These are phyloP conservation scores for Batillaria attramentaria DNA, from an alignment of 1,140 invertebrate species.

Conservation along the genomic window DNA sequence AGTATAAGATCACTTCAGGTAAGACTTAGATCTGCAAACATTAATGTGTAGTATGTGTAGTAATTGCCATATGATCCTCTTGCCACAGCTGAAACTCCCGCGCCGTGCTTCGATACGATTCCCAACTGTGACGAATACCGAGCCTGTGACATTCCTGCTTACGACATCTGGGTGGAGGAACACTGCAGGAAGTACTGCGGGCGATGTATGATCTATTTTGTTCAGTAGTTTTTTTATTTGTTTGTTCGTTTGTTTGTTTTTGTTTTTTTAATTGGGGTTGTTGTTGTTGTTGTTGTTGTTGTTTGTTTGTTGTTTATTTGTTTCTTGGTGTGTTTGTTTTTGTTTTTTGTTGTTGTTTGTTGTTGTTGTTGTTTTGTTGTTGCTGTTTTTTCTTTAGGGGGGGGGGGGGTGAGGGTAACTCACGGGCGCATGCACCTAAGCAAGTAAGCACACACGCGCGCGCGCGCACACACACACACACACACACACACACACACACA, in stretches of 20 bases:
- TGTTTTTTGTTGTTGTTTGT: not conserved
- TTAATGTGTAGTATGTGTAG: too few relatives aligned
- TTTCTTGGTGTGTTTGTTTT: not conserved
- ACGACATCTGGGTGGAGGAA: conserved; percentile 40
- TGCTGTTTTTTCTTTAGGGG: not conserved
- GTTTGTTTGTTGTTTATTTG: not conserved
- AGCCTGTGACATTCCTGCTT: conserved; percentile 22
- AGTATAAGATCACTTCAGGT: not conserved
- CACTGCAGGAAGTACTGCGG: conserved; percentile 45
- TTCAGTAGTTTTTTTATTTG: too few relatives aligned
- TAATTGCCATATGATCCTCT: not conserved
- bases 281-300: not conserved
- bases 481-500: conserved; percentile 10
- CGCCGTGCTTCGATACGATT: conserved; percentile 32
- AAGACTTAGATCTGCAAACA: not conserved
- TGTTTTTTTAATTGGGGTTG: not conserved
- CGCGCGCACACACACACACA: conserved; percentile 8
- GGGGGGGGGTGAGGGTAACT: not conserved
- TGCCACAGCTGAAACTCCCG: not conserved
- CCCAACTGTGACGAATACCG: conserved; percentile 42
- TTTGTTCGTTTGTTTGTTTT: not conserved
- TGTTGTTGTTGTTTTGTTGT: not conserved
- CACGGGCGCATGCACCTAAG: not conserved
- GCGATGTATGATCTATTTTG: too few relatives aligned
- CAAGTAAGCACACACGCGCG: not conserved